A percentile compares a stretch with the other conserved stretches of the same genome.
Evolutionary conservation across 2,113 vertebrate genomes (phyloP).

Genomic region (Tragelaphus strepsiceros): DNA sequence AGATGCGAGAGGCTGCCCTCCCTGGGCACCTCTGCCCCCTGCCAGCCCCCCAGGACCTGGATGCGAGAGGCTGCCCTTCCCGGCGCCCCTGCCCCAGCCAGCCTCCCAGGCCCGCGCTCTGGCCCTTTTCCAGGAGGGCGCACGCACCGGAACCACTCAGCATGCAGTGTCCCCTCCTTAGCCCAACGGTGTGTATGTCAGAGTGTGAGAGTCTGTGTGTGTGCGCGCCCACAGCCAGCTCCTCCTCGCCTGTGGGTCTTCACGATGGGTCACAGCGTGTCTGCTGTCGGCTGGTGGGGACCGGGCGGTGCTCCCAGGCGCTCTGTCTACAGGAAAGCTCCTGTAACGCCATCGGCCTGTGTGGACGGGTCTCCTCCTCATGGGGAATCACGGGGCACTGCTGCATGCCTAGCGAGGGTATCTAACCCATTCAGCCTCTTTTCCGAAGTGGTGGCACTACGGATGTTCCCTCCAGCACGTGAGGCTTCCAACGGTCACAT

Average conservation of each 20-base stretch:
- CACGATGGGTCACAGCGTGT: background rate
- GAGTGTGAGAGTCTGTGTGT: rapidly evolving
- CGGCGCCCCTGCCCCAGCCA: too few relatives aligned
- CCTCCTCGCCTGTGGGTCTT: background rate
- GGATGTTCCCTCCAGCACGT: rapidly evolving
- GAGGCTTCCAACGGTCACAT: rapidly evolving
- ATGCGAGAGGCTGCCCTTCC: too few relatives aligned
- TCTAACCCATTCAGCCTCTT: rapidly evolving
- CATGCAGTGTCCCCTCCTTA: background rate
- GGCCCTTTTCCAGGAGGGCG: background rate
- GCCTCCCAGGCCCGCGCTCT: rapidly evolving
- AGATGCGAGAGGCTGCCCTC: too few relatives aligned
- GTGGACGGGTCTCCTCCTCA: rapidly evolving
- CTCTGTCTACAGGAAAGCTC: rapidly evolving
- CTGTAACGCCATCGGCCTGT: rapidly evolving
- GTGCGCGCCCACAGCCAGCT: rapidly evolving
- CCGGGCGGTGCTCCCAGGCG: rapidly evolving
- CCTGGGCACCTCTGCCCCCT: background rate
- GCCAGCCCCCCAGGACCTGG: too few relatives aligned
- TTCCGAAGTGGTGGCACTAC: rapidly evolving
- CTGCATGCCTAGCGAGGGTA: rapidly evolving
- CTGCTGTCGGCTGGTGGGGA: background rate
- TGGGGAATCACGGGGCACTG: rapidly evolving
- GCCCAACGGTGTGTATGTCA: too few relatives aligned
- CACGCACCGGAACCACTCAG: rapidly evolving